phyloP scores from a whole-genome alignment of 2,797 vertebrate species.

The Peromyscus nudipes region DNA sequence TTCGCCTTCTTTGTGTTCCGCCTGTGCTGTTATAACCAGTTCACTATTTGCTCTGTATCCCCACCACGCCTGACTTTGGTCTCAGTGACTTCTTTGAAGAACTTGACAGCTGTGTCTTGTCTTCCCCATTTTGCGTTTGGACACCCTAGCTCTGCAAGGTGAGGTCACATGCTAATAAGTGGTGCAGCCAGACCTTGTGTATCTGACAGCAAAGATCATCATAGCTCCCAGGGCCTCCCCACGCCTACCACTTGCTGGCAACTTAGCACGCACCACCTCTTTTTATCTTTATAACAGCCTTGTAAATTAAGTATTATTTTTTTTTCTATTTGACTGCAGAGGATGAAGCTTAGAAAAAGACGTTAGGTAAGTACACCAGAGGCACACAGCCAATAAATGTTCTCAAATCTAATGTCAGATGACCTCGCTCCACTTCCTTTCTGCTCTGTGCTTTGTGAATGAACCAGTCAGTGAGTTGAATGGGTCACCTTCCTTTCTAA shows the following conservation, averaged over 20 bases:
- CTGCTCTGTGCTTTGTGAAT: slow-evolving; percentile 80
- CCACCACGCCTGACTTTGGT: not conserved
- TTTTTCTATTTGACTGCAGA: slow-evolving; percentile 70
- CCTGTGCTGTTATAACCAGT: not conserved
- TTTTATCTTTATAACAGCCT: slow-evolving; percentile 21
- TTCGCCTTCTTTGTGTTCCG: not conserved
- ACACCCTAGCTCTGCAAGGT: not conserved
- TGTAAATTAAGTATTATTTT: slow-evolving; percentile 67
- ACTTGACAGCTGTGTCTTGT: not conserved
- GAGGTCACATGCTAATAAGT: not conserved
- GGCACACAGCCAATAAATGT: slow-evolving; percentile 79
- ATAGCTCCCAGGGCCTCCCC: not conserved
- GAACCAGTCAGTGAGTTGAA: slow-evolving; percentile 71
- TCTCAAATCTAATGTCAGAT: slow-evolving; percentile 76
- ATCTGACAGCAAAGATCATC: not conserved
- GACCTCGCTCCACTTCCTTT: slow-evolving; percentile 67
- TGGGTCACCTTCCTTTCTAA: slow-evolving; percentile 74
- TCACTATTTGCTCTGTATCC: not conserved
- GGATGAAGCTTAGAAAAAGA: slow-evolving; percentile 73
- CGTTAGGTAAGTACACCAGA: slow-evolving; percentile 61
- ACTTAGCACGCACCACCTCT: slow-evolving; percentile 19
- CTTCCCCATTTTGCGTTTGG: not conserved
- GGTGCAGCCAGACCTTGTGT: not conserved
- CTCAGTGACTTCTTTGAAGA: not conserved
- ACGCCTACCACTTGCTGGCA: not conserved